Base-by-base conservation (phyloP, 2,888 invertebrate species). In the Cataglyphis rosenhaueri region DNA sequence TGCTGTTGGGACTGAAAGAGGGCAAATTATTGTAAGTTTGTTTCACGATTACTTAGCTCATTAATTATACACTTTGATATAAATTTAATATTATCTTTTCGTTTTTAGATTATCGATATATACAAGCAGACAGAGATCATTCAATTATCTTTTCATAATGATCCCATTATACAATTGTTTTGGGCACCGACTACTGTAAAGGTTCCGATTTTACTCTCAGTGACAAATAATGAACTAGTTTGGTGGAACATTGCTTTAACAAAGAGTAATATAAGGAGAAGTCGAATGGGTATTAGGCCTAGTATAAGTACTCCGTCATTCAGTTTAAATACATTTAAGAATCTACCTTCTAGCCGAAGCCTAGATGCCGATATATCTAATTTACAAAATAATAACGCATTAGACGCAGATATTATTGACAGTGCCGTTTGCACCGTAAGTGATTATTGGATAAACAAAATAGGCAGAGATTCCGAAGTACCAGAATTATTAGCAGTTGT, bases 1-100 rank as follows among this genome's bases (percentile, higher is more conserved):
- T 18, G 97, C 97, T 0, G 91, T 97, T 89, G 97, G 97, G 0
- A 95, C 96, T 29, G 95, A 96, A 68, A 95, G 95, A 32, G 97
- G 97, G 0, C 94, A 95, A 84, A 96, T 97, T 90, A 95, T 95
- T 93, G 97, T 97, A 94, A 95, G 95, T 91, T 48, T 29, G 18
- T 65, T 44, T n/a, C 1, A 57, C 25, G 10, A n/a, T 64, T 9
- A 8, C 29, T 29, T 38, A 62, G 10, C 15, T 48, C 9, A 10
- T 35, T 9, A 41, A 10, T 44, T 32, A 18, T 61, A 48, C 48
- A 4, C 0, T 15, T 3, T 0, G 18, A n/a, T 18, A 32, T 1
- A 0, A 41, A 15, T 65, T 10, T 21, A 65, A n/a, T 29, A 18
- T 29, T 12, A 12, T 25, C 8, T 57, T 62, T 88, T 64, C 18